phyloP scores from a whole-genome alignment of 2,888 invertebrate genomes.

The Coecobrya sp. region DNA sequence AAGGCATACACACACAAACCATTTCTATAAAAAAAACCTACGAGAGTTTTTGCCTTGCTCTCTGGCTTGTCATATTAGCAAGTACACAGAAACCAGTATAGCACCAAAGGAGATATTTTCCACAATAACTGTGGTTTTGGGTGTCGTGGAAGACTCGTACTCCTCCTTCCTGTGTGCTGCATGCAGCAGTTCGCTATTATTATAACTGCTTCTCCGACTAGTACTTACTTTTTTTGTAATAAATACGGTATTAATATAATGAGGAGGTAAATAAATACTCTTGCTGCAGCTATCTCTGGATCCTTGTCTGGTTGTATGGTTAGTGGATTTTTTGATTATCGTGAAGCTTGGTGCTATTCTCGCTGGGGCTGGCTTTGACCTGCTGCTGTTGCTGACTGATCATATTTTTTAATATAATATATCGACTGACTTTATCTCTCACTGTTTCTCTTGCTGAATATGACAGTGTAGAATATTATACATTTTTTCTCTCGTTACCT shows the following conservation, averaged over 20 bases:
- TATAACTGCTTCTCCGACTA: neutral
- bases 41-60: neutral
- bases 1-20: neutral
- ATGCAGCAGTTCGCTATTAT: neutral
- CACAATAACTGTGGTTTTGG: neutral
- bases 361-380: neutral
- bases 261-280: slow-evolving; percentile 41
- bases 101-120: neutral
- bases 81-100: neutral
- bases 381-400: neutral
- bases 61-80: neutral
- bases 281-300: too few species aligned
- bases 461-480: neutral
- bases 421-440: slow-evolving; percentile 1
- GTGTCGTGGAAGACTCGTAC: neutral
- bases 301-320: slow-evolving; percentile 7
- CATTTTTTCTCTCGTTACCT: neutral
- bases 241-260: slow-evolving; percentile 29
- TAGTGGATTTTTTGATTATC: neutral
- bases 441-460: neutral
- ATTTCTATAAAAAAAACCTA: neutral
- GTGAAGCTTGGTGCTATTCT: neutral
- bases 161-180: too few species aligned
- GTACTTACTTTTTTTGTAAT: neutral
- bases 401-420: slow-evolving; percentile 19